Evolutionary conservation across 2,888 invertebrate genomes (phyloP).

Genomic region (Drosophila phalerata): DNA sequence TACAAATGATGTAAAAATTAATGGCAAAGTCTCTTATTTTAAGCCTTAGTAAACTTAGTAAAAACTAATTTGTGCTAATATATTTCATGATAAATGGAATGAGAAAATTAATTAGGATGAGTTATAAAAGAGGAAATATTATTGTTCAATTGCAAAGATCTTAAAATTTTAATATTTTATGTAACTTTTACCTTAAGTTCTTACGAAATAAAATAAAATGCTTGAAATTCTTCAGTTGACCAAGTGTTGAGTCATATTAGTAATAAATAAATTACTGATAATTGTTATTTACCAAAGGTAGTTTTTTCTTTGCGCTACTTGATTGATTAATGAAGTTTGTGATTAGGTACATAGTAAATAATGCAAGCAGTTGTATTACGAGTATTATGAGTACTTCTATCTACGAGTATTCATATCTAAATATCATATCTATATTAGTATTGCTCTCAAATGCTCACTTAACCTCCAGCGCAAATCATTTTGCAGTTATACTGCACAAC

Average conservation of each 20-base stretch:
- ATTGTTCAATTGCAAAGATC: too few species aligned
- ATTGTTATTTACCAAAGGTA: slow-evolving; percentile 26
- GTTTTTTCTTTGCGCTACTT: slow-evolving; percentile 10
- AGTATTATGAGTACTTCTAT: neutral
- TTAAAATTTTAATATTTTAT: too few species aligned
- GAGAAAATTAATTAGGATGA: neutral
- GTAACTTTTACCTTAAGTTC: too few species aligned
- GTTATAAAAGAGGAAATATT: too few species aligned
- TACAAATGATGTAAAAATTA: too few species aligned
- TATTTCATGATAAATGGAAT: neutral
- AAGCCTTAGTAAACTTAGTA: too few species aligned
- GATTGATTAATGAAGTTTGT: slow-evolving; percentile 22
- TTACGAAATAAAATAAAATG: slow-evolving; percentile 2
- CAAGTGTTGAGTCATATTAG: slow-evolving; percentile 23
- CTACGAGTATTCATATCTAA: slow-evolving; percentile 14
- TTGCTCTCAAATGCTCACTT: slow-evolving; percentile 30
- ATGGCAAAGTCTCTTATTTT: too few species aligned
- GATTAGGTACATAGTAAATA: slow-evolving; percentile 1
- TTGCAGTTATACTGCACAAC: slow-evolving; percentile 43
- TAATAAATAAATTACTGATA: neutral
- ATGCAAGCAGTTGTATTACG: neutral
- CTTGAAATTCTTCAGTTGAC: slow-evolving; percentile 15
- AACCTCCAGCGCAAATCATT: slow-evolving; percentile 47
- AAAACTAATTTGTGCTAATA: too few species aligned
- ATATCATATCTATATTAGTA: too few species aligned